These are phyloP conservation scores for Sciurus niger DNA, from an alignment of 2,113 vertebrate genomes.

Conservation along the genomic window DNA sequence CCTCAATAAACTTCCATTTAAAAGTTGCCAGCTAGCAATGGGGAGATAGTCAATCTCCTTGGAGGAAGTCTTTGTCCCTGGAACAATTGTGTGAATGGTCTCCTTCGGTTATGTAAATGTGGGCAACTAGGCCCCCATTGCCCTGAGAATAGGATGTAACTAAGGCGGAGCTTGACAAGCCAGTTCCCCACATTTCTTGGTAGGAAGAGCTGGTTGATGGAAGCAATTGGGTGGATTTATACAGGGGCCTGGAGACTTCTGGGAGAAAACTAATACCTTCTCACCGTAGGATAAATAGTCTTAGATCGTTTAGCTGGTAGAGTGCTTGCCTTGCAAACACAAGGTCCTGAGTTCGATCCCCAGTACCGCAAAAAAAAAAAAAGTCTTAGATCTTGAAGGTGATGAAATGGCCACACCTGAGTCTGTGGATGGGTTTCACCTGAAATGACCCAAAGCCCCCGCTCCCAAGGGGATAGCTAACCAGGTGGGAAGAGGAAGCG, in stretches of 20 bases:
- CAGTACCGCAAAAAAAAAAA: too few species aligned
- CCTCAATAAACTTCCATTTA: slow-evolving; percentile 45
- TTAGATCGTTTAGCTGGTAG: not conserved
- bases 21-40: slow-evolving; percentile 29
- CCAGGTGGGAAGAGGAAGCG: not conserved
- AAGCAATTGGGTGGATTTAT: not conserved
- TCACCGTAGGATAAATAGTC: not conserved
- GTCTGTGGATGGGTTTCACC: not conserved
- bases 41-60: not conserved
- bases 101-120: not conserved
- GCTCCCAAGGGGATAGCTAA: not conserved
- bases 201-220: not conserved
- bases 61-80: slow-evolving; percentile 2
- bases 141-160: not conserved
- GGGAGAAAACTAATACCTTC: not conserved
- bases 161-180: not conserved
- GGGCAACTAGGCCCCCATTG: not conserved
- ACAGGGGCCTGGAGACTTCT: not conserved
- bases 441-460: not conserved
- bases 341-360: too few species aligned
- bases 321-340: too few species aligned
- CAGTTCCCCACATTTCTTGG: not conserved
- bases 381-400: not conserved
- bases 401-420: not conserved
- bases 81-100: not conserved